phyloP scores from a whole-genome alignment of 2,888 invertebrate species.

The Nemapogon koenigi region DNA sequence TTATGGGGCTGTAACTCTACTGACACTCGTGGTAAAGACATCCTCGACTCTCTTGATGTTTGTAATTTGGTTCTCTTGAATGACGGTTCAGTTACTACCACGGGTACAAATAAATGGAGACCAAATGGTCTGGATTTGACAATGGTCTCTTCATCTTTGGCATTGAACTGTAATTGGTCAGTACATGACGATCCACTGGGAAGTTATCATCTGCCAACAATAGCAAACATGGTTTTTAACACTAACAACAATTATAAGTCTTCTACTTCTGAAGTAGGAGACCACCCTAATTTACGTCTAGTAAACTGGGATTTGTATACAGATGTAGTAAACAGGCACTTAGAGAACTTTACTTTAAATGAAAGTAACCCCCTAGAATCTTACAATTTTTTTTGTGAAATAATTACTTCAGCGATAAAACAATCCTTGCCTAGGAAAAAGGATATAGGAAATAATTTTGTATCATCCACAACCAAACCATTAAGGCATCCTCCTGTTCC shows the following conservation, averaged over 20 bases:
- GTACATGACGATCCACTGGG: neutral
- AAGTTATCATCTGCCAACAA: neutral
- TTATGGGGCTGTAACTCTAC: neutral
- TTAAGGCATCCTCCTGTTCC: neutral
- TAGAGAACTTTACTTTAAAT: neutral
- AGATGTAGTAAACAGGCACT: neutral
- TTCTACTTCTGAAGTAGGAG: neutral
- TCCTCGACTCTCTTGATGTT: no score
- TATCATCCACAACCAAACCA: neutral
- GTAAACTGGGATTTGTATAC: neutral
- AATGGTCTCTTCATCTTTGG: neutral
- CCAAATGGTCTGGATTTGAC: no score
- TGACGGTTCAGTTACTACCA: neutral
- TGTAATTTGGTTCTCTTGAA: no score
- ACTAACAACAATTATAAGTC: neutral
- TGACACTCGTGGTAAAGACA: neutral
- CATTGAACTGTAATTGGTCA: neutral
- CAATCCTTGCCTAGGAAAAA: neutral
- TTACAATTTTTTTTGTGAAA: neutral
- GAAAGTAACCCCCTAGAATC: neutral
- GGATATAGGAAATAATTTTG: neutral
- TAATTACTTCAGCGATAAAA: neutral
- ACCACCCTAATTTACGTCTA: neutral
- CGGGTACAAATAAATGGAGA: no score
- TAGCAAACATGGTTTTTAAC: neutral